Percentiles rank a stretch among this genome's conserved stretches.
Evolutionary conservation across 2,888 invertebrate species (phyloP).

Genomic region (Encarsia formosa): DNA sequence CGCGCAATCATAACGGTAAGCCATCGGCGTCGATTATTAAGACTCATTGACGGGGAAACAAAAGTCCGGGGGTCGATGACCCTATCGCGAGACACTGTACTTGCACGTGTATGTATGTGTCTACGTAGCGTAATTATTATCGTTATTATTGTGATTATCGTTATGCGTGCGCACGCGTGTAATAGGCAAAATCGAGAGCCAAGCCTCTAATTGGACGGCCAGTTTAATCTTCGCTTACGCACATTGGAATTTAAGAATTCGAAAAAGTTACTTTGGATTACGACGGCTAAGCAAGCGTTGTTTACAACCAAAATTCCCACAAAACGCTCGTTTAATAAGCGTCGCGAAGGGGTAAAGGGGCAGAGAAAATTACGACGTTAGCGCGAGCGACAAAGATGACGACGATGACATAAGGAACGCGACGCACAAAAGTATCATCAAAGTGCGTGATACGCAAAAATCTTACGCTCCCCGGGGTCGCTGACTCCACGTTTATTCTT

Average conservation of each 20-base stretch:
- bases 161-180: too few species aligned
- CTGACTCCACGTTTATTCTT: slow-evolving; percentile 9
- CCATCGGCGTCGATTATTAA: slow-evolving; percentile 8
- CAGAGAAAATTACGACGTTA: slow-evolving; percentile 13
- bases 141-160: too few species aligned
- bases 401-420: slow-evolving; percentile 14
- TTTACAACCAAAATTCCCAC: too few species aligned
- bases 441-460: slow-evolving; percentile 28
- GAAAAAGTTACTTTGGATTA: too few species aligned
- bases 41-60: slow-evolving; percentile 20
- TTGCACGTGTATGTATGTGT: neutral
- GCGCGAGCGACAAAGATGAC: neutral
- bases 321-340: too few species aligned
- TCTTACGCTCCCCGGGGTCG: slow-evolving; percentile 14
- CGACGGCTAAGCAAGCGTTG: too few species aligned
- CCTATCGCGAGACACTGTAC: neutral
- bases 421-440: slow-evolving; percentile 20
- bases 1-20: neutral
- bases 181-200: too few species aligned
- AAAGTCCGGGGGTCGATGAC: slow-evolving; percentile 21
- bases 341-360: too few species aligned
- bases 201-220: too few species aligned
- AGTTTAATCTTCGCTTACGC: too few species aligned
- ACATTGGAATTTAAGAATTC: too few species aligned
- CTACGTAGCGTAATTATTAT: too few species aligned